These are phyloP conservation scores for Lordiphosa andalusiaca DNA, from an alignment of 2,888 invertebrate genomes.

Conservation along the genomic window DNA sequence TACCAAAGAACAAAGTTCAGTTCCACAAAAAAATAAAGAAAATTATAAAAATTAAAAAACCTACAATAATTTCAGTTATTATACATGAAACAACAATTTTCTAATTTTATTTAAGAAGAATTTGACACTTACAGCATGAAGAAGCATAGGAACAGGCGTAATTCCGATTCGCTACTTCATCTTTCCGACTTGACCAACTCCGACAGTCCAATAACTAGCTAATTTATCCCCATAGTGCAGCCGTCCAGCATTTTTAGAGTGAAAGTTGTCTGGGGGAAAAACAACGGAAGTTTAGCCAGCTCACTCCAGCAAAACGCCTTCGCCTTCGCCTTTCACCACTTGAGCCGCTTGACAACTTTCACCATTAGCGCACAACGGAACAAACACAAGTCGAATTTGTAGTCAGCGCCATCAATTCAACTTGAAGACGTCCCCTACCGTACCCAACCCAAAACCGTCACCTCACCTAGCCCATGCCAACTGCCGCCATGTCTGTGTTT, in stretches of 20 bases:
- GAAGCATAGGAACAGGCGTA: too few species aligned
- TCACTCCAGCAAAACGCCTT: conserved; percentile 17
- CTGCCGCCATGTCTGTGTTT: conserved; percentile 55
- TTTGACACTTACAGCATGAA: too few species aligned
- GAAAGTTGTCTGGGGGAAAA: conserved; percentile 64
- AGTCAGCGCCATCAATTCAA: conserved; percentile 73
- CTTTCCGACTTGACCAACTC: too few species aligned
- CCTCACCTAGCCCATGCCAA: conserved; percentile 2
- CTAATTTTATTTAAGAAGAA: too few species aligned
- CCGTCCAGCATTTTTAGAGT: conserved; percentile 28
- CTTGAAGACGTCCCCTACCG: conserved; percentile 56
- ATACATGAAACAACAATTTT: too few species aligned
- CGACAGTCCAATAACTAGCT: too few species aligned
- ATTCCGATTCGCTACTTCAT: too few species aligned
- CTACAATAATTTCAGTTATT: too few species aligned
- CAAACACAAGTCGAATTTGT: conserved; percentile 72
- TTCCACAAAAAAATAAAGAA: too few species aligned
- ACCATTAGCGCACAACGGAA: conserved; percentile 72
- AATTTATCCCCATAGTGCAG: conserved; percentile 43
- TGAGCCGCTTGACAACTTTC: conserved; percentile 69
- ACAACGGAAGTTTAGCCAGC: conserved; percentile 58
- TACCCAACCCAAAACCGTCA: background rate
- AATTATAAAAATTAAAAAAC: too few species aligned
- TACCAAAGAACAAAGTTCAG: too few species aligned
- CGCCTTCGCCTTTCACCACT: conserved; percentile 31